Evolutionary conservation across 30 jellyfish, hydroid and myxozoan genomes (phyloP).

Genomic region (Rhopilema esculentum): DNA sequence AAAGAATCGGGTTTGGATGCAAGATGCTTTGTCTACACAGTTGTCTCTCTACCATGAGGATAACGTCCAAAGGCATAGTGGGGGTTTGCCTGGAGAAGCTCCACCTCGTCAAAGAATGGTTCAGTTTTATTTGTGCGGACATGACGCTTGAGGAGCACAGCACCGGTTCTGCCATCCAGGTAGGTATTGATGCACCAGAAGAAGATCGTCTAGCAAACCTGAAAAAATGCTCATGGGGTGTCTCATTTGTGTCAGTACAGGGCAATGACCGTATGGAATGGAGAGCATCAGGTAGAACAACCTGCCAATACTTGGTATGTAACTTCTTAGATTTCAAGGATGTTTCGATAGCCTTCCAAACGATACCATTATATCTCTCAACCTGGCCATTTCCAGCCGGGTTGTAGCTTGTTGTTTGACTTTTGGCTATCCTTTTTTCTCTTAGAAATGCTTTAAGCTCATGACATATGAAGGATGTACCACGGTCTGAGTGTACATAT

Average conservation of each 20-base stretch:
- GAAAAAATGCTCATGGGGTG: slow-evolving; percentile 76
- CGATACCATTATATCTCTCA: slow-evolving; percentile 61
- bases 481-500: slow-evolving; percentile 75
- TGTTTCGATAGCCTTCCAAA: slow-evolving; percentile 60
- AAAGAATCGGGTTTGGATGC: not conserved
- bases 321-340: slow-evolving; percentile 46
- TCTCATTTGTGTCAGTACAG: slow-evolving; percentile 55
- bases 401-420: slow-evolving; percentile 55
- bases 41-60: slow-evolving; percentile 5
- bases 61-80: slow-evolving; percentile 3
- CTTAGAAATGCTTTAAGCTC: slow-evolving; percentile 24
- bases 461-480: slow-evolving; percentile 57
- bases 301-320: slow-evolving; percentile 36
- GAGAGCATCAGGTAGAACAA: slow-evolving; percentile 78
- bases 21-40: not conserved
- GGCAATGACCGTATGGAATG: slow-evolving; percentile 57
- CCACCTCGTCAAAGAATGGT: slow-evolving; percentile 32
- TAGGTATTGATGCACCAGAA: slow-evolving; percentile 17
- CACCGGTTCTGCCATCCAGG: slow-evolving; percentile 2
- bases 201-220: slow-evolving; percentile 27
- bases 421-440: slow-evolving; percentile 62
- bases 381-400: slow-evolving; percentile 63
- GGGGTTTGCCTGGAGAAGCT: slow-evolving; percentile 38
- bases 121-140: not conserved
- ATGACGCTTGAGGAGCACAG: slow-evolving; percentile 22